A percentile compares a stretch with the other conserved stretches of the same genome.
These are phyloP conservation scores for Lutjanus erythropterus DNA, from an alignment of 2,113 vertebrate genomes.

Conservation along the genomic window DNA sequence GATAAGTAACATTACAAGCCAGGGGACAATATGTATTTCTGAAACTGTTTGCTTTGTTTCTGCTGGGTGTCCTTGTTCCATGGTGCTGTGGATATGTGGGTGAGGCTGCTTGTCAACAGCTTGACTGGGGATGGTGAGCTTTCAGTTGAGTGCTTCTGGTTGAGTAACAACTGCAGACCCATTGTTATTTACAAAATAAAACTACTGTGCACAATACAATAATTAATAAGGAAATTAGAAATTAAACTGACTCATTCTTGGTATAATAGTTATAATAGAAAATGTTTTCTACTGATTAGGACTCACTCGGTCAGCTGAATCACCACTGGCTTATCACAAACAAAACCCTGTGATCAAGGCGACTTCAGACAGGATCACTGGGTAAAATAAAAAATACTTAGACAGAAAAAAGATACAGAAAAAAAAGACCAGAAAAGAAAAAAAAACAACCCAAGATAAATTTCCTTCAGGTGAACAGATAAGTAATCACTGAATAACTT, in stretches of 20 bases:
- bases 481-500: background rate
- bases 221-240: background rate
- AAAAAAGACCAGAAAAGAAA: background rate
- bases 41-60: background rate
- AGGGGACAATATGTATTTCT: no score
- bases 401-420: background rate
- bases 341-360: constrained; percentile 3
- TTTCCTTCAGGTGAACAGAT: background rate
- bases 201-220: background rate
- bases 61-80: background rate
- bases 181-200: background rate
- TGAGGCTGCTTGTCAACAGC: background rate
- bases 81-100: background rate
- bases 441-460: background rate
- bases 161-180: background rate
- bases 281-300: background rate
- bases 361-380: background rate
- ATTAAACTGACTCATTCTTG: background rate
- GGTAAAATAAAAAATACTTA: background rate
- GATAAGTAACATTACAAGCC: no score
- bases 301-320: background rate
- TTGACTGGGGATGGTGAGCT: background rate
- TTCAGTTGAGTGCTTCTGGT: background rate
- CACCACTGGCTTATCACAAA: constrained; percentile 4
- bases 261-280: background rate